Evolutionary conservation across 1,140 invertebrate species (phyloP), one percentile per base, ranked within the genome.

Genomic region (Melanaphis sacchari): DNA sequence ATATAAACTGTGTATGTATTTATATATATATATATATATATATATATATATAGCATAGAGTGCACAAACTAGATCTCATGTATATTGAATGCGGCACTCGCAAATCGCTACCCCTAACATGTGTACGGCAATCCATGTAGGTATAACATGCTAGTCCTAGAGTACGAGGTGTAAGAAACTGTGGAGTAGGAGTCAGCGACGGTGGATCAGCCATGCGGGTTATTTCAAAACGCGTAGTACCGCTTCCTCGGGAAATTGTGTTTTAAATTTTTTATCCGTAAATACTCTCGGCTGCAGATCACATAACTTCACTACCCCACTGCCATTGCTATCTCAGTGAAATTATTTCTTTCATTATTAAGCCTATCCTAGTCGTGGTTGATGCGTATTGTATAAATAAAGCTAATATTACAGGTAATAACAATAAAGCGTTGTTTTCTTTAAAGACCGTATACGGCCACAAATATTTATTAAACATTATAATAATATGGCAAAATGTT

Each of bases 181-280:
- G 22, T 15, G 26, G 41, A 7, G 15, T 49, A 49, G 46, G 46
- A 49, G 46, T 18, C 18, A 49, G 2, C 18, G 41, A 26, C 11
- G 43, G 43, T 36, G 18, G 84, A 46, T 49, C 43, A 49, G n/a
- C 36, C 31, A 31, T 24, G 21, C 22, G 46, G 11, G 22, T 36
- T 22, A 1, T 52, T 21, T 18, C 22, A 88, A 88, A 5, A 8
- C 8, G 8, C 46, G 46, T 22, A 11, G 22, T 38, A 9, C 24
- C 87, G 21, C 15, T 52, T 89, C n/a, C 46, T n/a, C 54, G 52
- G 49, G 54, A 90, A 66, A 90, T 59, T 66, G 89, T 90, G 59
- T 90, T 90, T 90, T 66, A 90, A 89, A 90, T 41, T 90, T 90
- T 90, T 59, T 31, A 90, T 90, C 38, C 52, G 26, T 41, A 40